Evolutionary conservation across 2,888 invertebrate species (phyloP).

Genomic region (Drosophila eohydei): DNA sequence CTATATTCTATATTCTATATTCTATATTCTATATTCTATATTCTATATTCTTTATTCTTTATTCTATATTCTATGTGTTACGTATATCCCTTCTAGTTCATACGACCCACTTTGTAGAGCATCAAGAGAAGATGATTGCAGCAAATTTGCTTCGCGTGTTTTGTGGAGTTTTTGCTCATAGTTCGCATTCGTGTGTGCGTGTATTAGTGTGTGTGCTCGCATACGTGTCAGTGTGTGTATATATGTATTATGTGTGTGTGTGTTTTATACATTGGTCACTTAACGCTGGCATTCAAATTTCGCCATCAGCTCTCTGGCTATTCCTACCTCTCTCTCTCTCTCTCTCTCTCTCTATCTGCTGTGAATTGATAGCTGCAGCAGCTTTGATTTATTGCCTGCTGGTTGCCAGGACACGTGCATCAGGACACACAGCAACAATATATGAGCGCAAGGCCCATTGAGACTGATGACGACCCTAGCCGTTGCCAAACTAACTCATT

Average conservation of each 20-base stretch:
- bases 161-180: slow-evolving; percentile 49
- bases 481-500: slow-evolving; percentile 47
- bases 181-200: background rate
- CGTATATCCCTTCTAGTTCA: background rate
- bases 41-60: background rate
- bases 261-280: slow-evolving; percentile 52
- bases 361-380: slow-evolving; percentile 71
- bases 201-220: slow-evolving; percentile 8
- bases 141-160: slow-evolving; percentile 60
- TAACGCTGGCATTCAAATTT: slow-evolving; percentile 69
- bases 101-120: background rate
- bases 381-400: slow-evolving; percentile 71
- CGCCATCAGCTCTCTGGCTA: slow-evolving; percentile 33
- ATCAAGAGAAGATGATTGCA: slow-evolving; percentile 58
- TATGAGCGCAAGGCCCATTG: slow-evolving; percentile 22
- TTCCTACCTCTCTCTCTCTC: slow-evolving; percentile 16
- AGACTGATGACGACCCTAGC: slow-evolving; percentile 31
- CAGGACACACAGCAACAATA: slow-evolving; percentile 6
- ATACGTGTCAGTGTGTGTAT: slow-evolving; percentile 4
- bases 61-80: background rate
- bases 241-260: slow-evolving; percentile 11
- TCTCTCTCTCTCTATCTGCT: slow-evolving; percentile 18
- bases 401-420: slow-evolving; percentile 35
- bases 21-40: background rate
- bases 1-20: too few relatives aligned